These are phyloP conservation scores for Turritopsis rubra DNA, from an alignment of 30 jellyfish, hydroid and myxozoan genomes.

Conservation along the genomic window DNA sequence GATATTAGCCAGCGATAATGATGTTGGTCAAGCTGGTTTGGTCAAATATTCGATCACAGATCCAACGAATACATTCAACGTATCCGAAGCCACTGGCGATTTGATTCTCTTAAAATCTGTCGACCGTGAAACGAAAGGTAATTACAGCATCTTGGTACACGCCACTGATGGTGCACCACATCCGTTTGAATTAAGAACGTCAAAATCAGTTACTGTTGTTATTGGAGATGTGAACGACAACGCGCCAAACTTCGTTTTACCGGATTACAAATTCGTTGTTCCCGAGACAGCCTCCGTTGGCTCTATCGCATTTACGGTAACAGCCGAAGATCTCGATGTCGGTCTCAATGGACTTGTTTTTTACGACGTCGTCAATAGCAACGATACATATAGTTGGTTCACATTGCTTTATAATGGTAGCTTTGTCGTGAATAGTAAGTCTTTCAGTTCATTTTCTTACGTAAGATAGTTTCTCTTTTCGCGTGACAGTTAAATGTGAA, in stretches of 20 bases:
- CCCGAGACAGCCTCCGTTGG: slow-evolving; percentile 58
- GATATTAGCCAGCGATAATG: slow-evolving; percentile 63
- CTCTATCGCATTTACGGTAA: slow-evolving; percentile 40
- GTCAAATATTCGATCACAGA: slow-evolving; percentile 29
- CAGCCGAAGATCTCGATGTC: slow-evolving; percentile 58
- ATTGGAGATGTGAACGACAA: slow-evolving; percentile 67
- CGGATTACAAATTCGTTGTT: background rate
- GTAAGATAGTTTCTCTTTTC: too few relatives aligned
- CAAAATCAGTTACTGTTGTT: slow-evolving; percentile 33
- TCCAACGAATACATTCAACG: slow-evolving; percentile 18
- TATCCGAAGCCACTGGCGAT: slow-evolving; percentile 38
- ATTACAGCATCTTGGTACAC: slow-evolving; percentile 34
- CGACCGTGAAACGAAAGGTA: slow-evolving; percentile 59
- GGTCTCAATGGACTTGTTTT: slow-evolving; percentile 62
- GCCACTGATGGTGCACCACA: slow-evolving; percentile 83
- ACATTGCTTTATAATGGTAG: slow-evolving; percentile 44
- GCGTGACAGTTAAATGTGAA: too few relatives aligned
- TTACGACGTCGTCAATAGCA: slow-evolving; percentile 34
- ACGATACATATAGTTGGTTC: slow-evolving; percentile 32
- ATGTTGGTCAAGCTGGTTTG: slow-evolving; percentile 55
- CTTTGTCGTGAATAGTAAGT: slow-evolving; percentile 46
- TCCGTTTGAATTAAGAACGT: slow-evolving; percentile 50
- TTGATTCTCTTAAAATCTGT: slow-evolving; percentile 30
- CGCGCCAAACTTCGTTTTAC: slow-evolving; percentile 27
- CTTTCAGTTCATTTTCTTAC: too few relatives aligned